Evolutionary conservation across 37 sponge, comb jelly and placozoan species (phyloP), one percentile per base, ranked within the genome.

Genomic region (Cliona cf. orientalis): DNA sequence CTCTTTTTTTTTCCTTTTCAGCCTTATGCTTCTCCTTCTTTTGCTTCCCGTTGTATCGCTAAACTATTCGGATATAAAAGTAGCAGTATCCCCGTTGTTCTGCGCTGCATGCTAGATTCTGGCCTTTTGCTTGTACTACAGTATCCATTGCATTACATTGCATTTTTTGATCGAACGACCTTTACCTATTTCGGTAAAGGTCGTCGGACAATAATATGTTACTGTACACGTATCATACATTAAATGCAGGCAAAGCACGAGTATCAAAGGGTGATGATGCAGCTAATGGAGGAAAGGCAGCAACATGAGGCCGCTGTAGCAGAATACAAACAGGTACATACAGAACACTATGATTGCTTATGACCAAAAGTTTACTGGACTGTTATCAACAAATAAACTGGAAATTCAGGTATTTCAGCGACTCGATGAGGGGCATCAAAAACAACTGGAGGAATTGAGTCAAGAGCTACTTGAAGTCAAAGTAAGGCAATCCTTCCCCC

Each of bases 381-480:
- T 23, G 5, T 45, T 72, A 45, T 39, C 45, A 9, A 6, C 45
- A n/a, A 44, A 33, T 5, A 23, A 2, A 2, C 6, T 74, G 12
- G 6, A 21, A 5, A 57, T 74, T 11, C 25, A 92, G 96, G 35
- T 92, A 57, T 76, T 87, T 34, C 56, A 80, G 59, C 77, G 85
- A 66, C 9, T 97, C 41, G 95, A 97, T 59, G 93, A 97, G 57
- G 84, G 91, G 21, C 80, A 91, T 63, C 87, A 89, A 80, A 84
- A 87, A 44, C 88, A 92, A 69, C 69, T 90, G 63, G 88, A 92
- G 71, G 93, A 92, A 23, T 74, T 95, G 75, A 87, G 87, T 43
- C 88, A 88, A 78, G 86, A 97, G 66, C 83, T 97, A 0, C 56
- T 86, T 1, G 93, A 88, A 80, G 82, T 92, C 45, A 95, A 97